A percentile compares a stretch with the other conserved stretches of the same genome.
Evolutionary conservation across 2,888 invertebrate species (phyloP).

Genomic region (Arenicola marina): DNA sequence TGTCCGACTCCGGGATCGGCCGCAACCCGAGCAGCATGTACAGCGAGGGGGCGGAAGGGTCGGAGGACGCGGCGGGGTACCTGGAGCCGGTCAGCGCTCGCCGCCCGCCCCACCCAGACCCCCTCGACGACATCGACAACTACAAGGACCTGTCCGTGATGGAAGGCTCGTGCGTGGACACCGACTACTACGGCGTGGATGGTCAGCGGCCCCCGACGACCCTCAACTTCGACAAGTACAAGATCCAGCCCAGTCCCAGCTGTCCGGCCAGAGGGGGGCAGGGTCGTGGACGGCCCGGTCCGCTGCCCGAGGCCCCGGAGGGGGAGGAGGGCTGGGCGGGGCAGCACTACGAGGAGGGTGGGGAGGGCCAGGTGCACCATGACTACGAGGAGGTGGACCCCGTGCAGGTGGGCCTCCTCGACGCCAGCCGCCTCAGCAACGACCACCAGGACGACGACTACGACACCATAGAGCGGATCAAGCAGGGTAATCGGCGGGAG

Average conservation of each 20-base stretch:
- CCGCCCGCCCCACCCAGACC: slow-evolving; percentile 12
- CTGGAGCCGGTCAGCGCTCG: slow-evolving; percentile 29
- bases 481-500: not conserved
- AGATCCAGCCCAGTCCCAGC: slow-evolving; percentile 12
- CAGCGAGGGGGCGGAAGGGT: not conserved
- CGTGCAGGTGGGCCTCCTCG: not conserved
- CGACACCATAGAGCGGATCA: not conserved
- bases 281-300: not conserved
- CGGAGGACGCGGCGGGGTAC: slow-evolving; percentile 12
- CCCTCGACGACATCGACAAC: slow-evolving; percentile 1
- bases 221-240: slow-evolving; percentile 32
- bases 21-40: not conserved
- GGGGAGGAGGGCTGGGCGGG: not conserved
- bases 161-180: slow-evolving; percentile 55
- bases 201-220: slow-evolving; percentile 29
- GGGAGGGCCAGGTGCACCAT: not conserved
- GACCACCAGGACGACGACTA: not conserved
- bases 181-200: slow-evolving; percentile 51
- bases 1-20: slow-evolving; percentile 1
- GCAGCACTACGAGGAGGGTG: not conserved
- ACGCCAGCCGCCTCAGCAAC: not conserved
- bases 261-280: not conserved
- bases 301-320: not conserved
- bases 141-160: slow-evolving; percentile 47
- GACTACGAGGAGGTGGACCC: not conserved